Conservation (phyloP, 2,113 vertebrate genomes). For the Dissostichus mawsoni region DNA sequence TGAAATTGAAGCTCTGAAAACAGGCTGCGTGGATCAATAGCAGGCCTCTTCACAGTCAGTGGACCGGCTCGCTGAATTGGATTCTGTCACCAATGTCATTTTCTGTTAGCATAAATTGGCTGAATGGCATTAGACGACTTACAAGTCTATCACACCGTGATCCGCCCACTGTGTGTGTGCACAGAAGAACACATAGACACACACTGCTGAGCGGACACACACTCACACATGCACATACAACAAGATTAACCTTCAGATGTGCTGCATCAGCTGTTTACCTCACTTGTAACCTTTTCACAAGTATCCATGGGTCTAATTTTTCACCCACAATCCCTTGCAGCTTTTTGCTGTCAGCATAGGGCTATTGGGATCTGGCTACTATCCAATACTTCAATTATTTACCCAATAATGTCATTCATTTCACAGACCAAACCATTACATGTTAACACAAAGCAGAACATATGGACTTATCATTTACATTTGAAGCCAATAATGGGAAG, state of each 20-base stretch:
- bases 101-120: slow-evolving; percentile 58
- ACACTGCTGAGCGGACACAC: not conserved
- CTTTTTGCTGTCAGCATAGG: slow-evolving; percentile 8
- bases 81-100: slow-evolving; percentile 63
- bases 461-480: not conserved
- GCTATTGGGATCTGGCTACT: not conserved
- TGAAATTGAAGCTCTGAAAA: slow-evolving; percentile 42
- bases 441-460: not conserved
- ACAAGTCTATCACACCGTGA: slow-evolving; percentile 43
- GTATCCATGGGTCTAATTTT: not conserved
- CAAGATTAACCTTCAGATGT: slow-evolving; percentile 56
- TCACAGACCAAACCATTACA: slow-evolving; percentile 5
- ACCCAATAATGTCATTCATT: not conserved
- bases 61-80: slow-evolving; percentile 37
- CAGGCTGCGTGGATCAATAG: slow-evolving; percentile 52
- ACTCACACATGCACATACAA: not conserved
- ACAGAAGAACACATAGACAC: slow-evolving; percentile 5
- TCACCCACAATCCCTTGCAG: slow-evolving; percentile 20
- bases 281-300: slow-evolving; percentile 49
- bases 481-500: not conserved
- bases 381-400: slow-evolving; percentile 14
- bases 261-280: slow-evolving; percentile 53
- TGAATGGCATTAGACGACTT: slow-evolving; percentile 46
- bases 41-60: slow-evolving; percentile 25
- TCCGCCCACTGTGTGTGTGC: slow-evolving; percentile 22